A percentile compares a stretch with the other conserved stretches of the same genome.
Conservation (phyloP, 1,140 invertebrate species). For the Lepidurus couesii region DNA sequence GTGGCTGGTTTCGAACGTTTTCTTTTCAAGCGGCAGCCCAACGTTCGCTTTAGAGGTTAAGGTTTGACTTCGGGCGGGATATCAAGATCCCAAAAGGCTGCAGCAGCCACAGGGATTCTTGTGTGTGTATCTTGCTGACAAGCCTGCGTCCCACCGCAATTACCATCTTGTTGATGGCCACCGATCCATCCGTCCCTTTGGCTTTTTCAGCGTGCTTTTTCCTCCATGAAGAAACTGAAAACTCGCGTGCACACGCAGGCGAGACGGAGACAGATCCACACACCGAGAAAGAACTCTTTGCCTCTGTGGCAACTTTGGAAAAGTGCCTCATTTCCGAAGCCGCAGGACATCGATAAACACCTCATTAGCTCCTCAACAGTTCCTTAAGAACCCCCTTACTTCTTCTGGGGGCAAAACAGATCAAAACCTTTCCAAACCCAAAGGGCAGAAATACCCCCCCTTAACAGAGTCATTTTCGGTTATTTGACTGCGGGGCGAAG, state of each 20-base stretch:
- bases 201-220: too few relatives aligned
- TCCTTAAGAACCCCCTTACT: slow-evolving; percentile 8
- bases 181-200: slow-evolving; percentile 13
- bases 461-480: background rate
- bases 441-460: background rate
- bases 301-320: background rate
- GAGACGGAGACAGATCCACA: too few relatives aligned
- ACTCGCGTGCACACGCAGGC: background rate
- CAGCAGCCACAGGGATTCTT: slow-evolving; percentile 12
- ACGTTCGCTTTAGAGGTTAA: background rate
- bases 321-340: slow-evolving; percentile 18
- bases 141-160: slow-evolving; percentile 20
- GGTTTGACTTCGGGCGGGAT: background rate
- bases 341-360: slow-evolving; percentile 14
- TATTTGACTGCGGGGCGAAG: background rate
- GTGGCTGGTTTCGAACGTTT: too few relatives aligned
- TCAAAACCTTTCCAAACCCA: background rate
- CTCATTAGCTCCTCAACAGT: background rate
- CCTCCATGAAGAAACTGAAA: background rate
- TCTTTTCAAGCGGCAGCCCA: too few relatives aligned
- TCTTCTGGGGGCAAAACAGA: background rate
- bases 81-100: slow-evolving; percentile 3
- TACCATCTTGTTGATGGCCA: slow-evolving; percentile 10
- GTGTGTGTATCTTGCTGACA: slow-evolving; percentile 15
- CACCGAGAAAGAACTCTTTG: too few relatives aligned